These are phyloP conservation scores for Lamellibrachia luymesi DNA, from an alignment of 1,140 invertebrate genomes.

Conservation along the genomic window DNA sequence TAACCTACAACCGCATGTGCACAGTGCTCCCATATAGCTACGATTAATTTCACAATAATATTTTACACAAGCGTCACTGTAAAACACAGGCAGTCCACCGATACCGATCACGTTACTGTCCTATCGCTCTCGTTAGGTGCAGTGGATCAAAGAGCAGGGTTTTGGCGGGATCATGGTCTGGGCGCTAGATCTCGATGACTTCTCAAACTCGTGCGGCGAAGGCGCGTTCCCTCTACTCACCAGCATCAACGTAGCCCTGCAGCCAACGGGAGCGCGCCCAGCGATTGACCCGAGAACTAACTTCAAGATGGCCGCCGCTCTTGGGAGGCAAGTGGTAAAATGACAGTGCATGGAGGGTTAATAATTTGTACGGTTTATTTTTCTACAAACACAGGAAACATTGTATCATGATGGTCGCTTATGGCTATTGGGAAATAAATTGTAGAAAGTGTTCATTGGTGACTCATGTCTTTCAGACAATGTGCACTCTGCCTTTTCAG, in stretches of 20 bases:
- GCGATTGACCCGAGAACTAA: neutral
- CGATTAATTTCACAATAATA: neutral
- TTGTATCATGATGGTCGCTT: neutral
- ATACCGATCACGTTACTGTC: neutral
- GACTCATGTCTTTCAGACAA: neutral
- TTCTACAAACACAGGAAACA: neutral
- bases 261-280: neutral
- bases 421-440: neutral
- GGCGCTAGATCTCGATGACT: conserved; percentile 85
- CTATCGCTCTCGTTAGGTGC: conserved; percentile 66
- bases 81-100: neutral
- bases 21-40: neutral
- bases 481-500: neutral
- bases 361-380: neutral
- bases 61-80: neutral
- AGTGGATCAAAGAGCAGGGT: conserved; percentile 85
- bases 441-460: neutral
- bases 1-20: too few species aligned
- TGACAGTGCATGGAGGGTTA: neutral
- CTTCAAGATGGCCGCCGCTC: neutral
- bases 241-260: conserved; percentile 57
- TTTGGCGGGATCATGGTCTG: conserved; percentile 95
- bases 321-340: neutral
- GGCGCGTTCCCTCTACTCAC: conserved; percentile 47
- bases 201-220: conserved; percentile 40